Evolutionary conservation across 2,888 invertebrate species (phyloP), one percentile per base, ranked within the genome.

Genomic region (Sesia bembeciformis): DNA sequence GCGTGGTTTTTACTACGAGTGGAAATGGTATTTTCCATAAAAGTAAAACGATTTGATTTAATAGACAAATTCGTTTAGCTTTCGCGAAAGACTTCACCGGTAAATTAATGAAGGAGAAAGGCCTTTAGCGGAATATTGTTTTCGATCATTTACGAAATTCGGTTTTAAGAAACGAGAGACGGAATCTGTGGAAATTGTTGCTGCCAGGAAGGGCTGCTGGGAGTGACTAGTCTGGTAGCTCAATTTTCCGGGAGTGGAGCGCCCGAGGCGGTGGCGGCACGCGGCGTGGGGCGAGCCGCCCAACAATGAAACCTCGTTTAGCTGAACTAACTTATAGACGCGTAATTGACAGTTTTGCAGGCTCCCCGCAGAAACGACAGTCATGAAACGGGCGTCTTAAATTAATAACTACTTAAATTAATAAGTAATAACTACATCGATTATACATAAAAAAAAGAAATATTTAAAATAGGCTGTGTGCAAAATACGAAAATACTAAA

Each of bases 241-340:
- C 62, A 63, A 67, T 67, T 67, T 67, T 61, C 60, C 62, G 59
- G 62, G 57, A 56, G 51, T 50, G 39, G 40, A 41, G 57, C 55
- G 57, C 58, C 57, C 46, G 53, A 38, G 59, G 59, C 56, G 38
- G 7, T 50, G 40, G 8, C 51, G 57, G 53, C 54, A 51, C 51
- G 60, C 56, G 49, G 53, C 52, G 60, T 51, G 52, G 53, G 58
- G 58, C 59, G 58, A 62, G 59, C 56, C 61, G 60, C 55, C 54
- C 58, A 56, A 69, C 65, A 70, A 66, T 65, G 63, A 66, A 66
- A 67, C 59, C 67, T 72, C 65, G 63, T 71, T 69, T 67, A 65
- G 62, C 58, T 61, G 57, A 61, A 63, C 63, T 59, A 54, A 62
- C 57, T 59, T 62, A 61, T 58, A 56, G 56, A 59, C 54, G 58